phyloP scores from a whole-genome alignment of 2,797 vertebrate species.

The Xiphorhynchus erythropygius region DNA sequence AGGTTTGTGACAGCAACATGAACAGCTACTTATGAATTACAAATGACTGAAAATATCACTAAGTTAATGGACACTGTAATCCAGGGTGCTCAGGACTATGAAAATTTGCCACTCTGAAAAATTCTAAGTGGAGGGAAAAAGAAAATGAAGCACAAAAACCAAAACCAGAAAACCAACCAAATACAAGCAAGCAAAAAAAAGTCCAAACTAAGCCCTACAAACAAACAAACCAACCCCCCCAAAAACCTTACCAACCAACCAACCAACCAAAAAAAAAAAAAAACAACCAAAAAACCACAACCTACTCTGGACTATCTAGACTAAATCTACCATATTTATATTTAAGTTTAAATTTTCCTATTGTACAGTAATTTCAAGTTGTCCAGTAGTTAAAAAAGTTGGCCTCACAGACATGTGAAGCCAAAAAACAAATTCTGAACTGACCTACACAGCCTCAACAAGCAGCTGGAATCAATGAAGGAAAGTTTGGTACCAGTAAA shows the following conservation, averaged over 20 bases:
- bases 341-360: background rate
- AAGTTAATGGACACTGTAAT: background rate
- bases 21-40: background rate
- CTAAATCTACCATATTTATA: background rate
- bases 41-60: background rate
- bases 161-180: background rate
- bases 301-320: background rate
- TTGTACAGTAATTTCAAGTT: background rate
- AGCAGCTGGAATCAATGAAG: background rate
- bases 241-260: background rate
- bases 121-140: background rate
- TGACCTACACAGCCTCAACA: background rate
- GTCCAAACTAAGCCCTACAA: too few relatives aligned
- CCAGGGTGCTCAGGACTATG: background rate
- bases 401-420: background rate
- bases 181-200: background rate
- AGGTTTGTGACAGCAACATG: background rate
- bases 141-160: fast-evolving
- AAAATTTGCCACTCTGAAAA: background rate
- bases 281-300: background rate
- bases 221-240: background rate
- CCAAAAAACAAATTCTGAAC: background rate
- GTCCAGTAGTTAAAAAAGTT: background rate
- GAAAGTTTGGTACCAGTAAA: background rate
- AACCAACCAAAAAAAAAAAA: background rate